Evolutionary conservation across 1,140 invertebrate genomes (phyloP).

Genomic region (Delia radicum): DNA sequence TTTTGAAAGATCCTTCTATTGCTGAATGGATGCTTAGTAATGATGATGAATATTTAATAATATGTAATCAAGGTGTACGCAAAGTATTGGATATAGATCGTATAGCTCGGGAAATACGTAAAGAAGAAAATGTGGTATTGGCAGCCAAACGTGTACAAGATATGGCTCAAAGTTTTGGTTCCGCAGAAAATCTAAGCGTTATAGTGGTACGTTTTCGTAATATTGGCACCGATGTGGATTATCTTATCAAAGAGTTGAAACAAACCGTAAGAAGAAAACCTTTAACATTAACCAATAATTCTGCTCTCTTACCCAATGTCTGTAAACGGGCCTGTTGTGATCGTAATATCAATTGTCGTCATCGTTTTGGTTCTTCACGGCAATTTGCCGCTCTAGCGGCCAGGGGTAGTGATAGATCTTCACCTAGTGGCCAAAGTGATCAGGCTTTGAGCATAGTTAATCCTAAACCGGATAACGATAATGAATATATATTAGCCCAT

Average conservation of each 20-base stretch:
- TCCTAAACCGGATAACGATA: slow-evolving; percentile 25
- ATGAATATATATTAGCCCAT: slow-evolving; percentile 48
- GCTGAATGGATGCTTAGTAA: slow-evolving; percentile 74
- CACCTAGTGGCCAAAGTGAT: slow-evolving; percentile 81
- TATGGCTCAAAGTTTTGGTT: slow-evolving; percentile 78
- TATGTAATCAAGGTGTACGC: slow-evolving; percentile 78
- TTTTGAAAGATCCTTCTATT: slow-evolving; percentile 70
- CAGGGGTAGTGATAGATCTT: slow-evolving; percentile 66
- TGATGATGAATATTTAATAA: slow-evolving; percentile 77
- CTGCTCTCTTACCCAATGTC: slow-evolving; percentile 54
- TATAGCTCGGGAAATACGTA: slow-evolving; percentile 72
- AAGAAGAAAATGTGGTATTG: slow-evolving; percentile 72
- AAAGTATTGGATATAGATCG: slow-evolving; percentile 72
- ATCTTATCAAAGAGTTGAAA: slow-evolving; percentile 73
- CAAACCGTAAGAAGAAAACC: slow-evolving; percentile 66
- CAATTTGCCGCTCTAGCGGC: slow-evolving; percentile 13
- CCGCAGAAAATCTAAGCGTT: slow-evolving; percentile 77
- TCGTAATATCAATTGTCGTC: slow-evolving; percentile 63
- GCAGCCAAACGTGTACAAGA: slow-evolving; percentile 80
- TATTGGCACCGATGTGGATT: slow-evolving; percentile 66
- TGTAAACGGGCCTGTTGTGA: slow-evolving; percentile 67
- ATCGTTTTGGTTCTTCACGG: slow-evolving; percentile 41
- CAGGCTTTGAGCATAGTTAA: slow-evolving; percentile 56
- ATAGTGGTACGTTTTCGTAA: slow-evolving; percentile 72
- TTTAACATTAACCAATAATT: slow-evolving; percentile 42